Evolutionary conservation across 2,888 invertebrate genomes (phyloP), one percentile per base, ranked within the genome.

Genomic region (Leptarthrus brevirostris): DNA sequence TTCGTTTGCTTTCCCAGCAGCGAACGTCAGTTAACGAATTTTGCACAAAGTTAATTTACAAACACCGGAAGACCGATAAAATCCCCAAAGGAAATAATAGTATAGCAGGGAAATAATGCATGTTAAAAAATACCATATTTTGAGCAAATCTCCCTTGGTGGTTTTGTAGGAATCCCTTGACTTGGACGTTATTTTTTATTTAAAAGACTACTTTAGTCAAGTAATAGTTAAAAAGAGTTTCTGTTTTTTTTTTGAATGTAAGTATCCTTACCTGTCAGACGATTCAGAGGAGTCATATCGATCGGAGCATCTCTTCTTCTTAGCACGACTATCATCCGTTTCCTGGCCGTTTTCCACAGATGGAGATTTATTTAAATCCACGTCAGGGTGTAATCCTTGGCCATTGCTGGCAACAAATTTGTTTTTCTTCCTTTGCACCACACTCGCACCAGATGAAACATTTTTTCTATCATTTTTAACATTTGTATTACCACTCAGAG

Each of bases 281-380:
- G 94, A 94, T 87, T 95, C 95, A 82, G 94, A 94, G 86, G 94
- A 95, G 89, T 95, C 95, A 88, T 93, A 95, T 88, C 94, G 90
- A 90, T 95, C 94, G 85, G 93, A 89, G 87, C 94, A 93, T 87
- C 95, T 89, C 87, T 93, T 94, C 88, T 83, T 94, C 87, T 78
- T 93, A 87, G 92, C 93, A 85, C 91, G 89, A 83, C 89, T 91
- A 80, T 89, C 90, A 75, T 86, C 86, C 76, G 84, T 82, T 79
- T 85, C 82, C 80, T 80, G 79, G 44, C 74, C 77, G 71, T 77
- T 74, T 85, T 86, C 87, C 82, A 86, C 82, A 84, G 30, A 6
- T n/a, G 24, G n/a, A 8, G 44, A 22, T 22, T 64, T 64, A 24
- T 86, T 56, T 56, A 71, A 53, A 53, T 71, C 71, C 71, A 44